A percentile compares a stretch with the other conserved stretches of the same genome.
Conservation (phyloP, 2,888 invertebrate species). For the Endomychus coccineus region DNA sequence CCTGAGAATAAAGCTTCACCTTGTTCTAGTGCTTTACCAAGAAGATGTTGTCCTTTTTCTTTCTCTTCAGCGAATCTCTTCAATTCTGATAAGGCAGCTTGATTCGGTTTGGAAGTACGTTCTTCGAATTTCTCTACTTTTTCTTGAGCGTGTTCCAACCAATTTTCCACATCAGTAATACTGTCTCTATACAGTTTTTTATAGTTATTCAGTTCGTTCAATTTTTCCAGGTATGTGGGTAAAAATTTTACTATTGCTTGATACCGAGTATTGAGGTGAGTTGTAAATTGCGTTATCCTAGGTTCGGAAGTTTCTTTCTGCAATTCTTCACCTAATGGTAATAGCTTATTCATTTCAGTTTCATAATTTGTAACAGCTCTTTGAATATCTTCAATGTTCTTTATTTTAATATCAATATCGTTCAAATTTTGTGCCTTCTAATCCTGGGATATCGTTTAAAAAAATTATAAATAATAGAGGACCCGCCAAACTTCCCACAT, state of each 20-base stretch:
- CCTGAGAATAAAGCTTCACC: conserved; percentile 79
- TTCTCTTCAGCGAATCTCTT: conserved; percentile 66
- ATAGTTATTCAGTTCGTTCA: conserved; percentile 63
- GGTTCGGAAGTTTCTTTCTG: conserved; percentile 74
- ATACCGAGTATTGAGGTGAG: conserved; percentile 69
- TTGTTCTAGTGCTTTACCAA: conserved; percentile 75
- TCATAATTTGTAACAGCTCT: conserved; percentile 58
- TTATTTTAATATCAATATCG: conserved; percentile 61
- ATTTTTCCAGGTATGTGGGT: conserved; percentile 60
- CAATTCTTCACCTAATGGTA: conserved; percentile 62
- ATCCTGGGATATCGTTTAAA: too few species aligned
- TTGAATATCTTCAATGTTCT: conserved; percentile 57
- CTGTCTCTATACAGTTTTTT: conserved; percentile 61
- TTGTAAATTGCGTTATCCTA: conserved; percentile 71
- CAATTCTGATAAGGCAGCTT: conserved; percentile 67
- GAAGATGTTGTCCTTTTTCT: conserved; percentile 68
- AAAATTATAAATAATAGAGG: too few species aligned
- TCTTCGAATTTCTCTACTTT: conserved; percentile 67
- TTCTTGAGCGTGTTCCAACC: conserved; percentile 69
- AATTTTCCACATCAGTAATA: conserved; percentile 63
- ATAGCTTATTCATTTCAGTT: conserved; percentile 59
- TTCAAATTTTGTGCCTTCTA: too few species aligned
- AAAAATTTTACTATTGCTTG: conserved; percentile 67
- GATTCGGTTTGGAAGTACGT: conserved; percentile 70
- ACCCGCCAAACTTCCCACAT: too few species aligned